These are phyloP conservation scores for Meles meles DNA, from an alignment of 2,113 vertebrate species.

Conservation along the genomic window DNA sequence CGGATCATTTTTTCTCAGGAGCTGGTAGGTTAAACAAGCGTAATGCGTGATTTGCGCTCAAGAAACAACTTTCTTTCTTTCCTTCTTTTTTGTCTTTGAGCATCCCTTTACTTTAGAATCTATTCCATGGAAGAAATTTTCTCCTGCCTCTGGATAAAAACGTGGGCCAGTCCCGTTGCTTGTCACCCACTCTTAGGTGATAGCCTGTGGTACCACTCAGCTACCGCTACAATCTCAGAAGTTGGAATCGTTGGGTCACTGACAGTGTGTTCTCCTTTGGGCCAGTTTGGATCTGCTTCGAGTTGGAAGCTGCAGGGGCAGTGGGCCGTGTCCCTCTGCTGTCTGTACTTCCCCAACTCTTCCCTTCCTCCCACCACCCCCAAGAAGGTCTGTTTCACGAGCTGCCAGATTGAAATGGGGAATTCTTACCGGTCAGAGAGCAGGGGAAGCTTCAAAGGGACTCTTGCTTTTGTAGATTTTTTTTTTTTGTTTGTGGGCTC, in stretches of 20 bases:
- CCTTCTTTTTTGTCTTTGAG: background rate
- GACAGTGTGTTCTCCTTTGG: background rate
- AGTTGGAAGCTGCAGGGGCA: too few relatives aligned
- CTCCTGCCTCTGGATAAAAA: background rate
- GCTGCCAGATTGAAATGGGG: background rate
- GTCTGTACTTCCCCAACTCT: background rate
- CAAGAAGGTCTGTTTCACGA: background rate
- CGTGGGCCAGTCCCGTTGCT: background rate
- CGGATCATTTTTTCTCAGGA: background rate
- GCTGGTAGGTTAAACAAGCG: background rate
- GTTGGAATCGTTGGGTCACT: background rate
- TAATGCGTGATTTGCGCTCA: background rate
- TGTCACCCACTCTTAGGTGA: background rate
- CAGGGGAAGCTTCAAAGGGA: background rate
- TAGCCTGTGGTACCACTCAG: background rate
- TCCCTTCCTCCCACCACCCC: background rate
- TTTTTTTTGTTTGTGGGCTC: background rate
- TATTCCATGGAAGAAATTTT: background rate
- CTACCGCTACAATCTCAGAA: background rate
- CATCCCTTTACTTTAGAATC: background rate
- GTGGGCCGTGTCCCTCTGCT: background rate
- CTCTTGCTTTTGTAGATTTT: background rate
- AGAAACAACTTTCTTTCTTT: background rate
- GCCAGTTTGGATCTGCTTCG: background rate
- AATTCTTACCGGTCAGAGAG: background rate